Evolutionary conservation across 2,113 vertebrate species (phyloP).

Genomic region (Nipponia nippon): DNA sequence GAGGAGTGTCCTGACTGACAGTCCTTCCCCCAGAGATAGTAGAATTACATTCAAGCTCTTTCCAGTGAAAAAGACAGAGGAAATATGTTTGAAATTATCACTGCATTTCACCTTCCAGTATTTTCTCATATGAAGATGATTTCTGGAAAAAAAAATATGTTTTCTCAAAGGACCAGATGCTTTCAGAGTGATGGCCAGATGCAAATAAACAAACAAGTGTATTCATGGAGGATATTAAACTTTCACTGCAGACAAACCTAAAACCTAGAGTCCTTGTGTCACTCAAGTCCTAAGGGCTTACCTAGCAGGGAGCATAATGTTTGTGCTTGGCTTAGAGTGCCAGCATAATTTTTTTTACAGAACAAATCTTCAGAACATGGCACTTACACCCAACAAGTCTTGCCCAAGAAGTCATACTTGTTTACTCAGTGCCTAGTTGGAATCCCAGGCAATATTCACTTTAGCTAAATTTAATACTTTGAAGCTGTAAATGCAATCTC

Average conservation of each 20-base stretch:
- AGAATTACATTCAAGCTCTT: not conserved
- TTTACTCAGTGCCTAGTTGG: not conserved
- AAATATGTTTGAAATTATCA: conserved; percentile 37
- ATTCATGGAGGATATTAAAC: not conserved
- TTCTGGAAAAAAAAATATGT: not conserved
- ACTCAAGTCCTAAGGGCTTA: not conserved
- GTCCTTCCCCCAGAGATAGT: not conserved
- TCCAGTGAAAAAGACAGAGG: not conserved
- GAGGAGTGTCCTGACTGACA: not conserved
- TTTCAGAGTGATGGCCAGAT: not conserved
- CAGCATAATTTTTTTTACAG: not conserved
- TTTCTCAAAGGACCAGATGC: not conserved
- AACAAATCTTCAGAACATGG: not conserved
- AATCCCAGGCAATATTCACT: not conserved
- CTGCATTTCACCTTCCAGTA: not conserved
- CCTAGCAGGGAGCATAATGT: not conserved
- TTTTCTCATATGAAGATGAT: not conserved
- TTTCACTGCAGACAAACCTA: not conserved
- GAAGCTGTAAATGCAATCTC: conserved; percentile 6
- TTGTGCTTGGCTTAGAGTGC: not conserved
- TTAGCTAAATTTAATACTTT: not conserved
- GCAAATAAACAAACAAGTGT: not conserved
- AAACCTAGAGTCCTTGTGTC: not conserved
- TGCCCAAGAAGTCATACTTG: not conserved
- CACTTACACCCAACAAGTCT: not conserved